These are phyloP conservation scores for Baronia brevicornis DNA, from an alignment of 2,888 invertebrate genomes.

Conservation along the genomic window DNA sequence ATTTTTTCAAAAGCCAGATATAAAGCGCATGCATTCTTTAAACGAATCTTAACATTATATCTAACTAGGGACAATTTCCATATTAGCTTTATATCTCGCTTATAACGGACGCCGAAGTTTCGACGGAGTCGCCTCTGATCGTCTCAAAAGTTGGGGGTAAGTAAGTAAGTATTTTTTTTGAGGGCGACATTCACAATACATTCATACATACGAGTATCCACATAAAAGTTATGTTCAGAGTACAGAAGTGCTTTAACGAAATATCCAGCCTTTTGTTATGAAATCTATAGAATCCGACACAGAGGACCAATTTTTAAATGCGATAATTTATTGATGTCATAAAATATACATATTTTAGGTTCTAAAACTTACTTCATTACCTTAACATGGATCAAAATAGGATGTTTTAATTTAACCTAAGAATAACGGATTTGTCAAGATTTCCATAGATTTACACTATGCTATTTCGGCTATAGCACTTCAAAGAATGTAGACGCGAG, in stretches of 20 bases:
- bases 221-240: slow-evolving; percentile 32
- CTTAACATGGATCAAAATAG: no score
- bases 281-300: no score
- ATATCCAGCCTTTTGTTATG: slow-evolving; percentile 4
- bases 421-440: no score
- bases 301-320: no score
- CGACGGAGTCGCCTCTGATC: slow-evolving; percentile 68
- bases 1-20: slow-evolving; percentile 70
- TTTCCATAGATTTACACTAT: slow-evolving; percentile 8
- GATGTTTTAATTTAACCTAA: no score
- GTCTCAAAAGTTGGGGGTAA: slow-evolving; percentile 29
- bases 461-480: slow-evolving; percentile 22
- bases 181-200: slow-evolving; percentile 50
- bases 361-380: no score
- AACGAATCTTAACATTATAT: slow-evolving; percentile 51
- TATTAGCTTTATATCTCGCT: slow-evolving; percentile 70
- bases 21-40: slow-evolving; percentile 73
- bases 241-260: slow-evolving; percentile 30
- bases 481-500: slow-evolving; percentile 55
- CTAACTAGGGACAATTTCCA: slow-evolving; percentile 35
- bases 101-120: slow-evolving; percentile 59
- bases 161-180: slow-evolving; percentile 25
- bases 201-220: slow-evolving; percentile 28
- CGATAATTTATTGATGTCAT: no score
- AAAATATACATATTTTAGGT: no score